phyloP scores from a whole-genome alignment of 2,113 vertebrate genomes.

The Lepus europaeus region DNA sequence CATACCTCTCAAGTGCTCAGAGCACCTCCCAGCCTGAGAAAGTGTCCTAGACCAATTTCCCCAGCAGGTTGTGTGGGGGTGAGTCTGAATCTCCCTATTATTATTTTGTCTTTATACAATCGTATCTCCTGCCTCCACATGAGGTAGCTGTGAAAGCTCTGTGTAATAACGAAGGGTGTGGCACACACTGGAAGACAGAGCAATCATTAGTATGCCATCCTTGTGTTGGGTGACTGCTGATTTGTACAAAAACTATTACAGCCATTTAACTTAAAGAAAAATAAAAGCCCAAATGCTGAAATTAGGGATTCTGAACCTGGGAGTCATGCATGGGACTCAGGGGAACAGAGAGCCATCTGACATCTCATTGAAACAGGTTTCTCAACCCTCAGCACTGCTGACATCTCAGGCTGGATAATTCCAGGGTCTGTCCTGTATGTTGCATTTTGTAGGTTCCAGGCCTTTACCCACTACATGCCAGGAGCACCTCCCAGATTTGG shows the following conservation, averaged over 20 bases:
- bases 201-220: background rate
- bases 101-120: slow-evolving; percentile 19
- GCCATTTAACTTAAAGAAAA: background rate
- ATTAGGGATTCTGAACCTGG: background rate
- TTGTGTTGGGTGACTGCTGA: background rate
- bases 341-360: background rate
- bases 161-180: background rate
- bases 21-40: background rate
- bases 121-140: background rate
- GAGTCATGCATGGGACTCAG: background rate
- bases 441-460: background rate
- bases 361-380: background rate
- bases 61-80: background rate
- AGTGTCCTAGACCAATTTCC: background rate
- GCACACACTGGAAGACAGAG: background rate
- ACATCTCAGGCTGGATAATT: background rate
- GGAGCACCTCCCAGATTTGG: background rate
- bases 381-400: background rate
- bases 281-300: background rate
- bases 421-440: background rate
- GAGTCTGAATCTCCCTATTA: background rate
- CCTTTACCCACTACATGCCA: background rate
- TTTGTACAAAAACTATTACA: background rate
- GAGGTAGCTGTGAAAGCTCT: background rate
- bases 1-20: background rate